These are phyloP conservation scores for Cygnus buccinator DNA, from an alignment of 2,113 vertebrate genomes.

Conservation along the genomic window DNA sequence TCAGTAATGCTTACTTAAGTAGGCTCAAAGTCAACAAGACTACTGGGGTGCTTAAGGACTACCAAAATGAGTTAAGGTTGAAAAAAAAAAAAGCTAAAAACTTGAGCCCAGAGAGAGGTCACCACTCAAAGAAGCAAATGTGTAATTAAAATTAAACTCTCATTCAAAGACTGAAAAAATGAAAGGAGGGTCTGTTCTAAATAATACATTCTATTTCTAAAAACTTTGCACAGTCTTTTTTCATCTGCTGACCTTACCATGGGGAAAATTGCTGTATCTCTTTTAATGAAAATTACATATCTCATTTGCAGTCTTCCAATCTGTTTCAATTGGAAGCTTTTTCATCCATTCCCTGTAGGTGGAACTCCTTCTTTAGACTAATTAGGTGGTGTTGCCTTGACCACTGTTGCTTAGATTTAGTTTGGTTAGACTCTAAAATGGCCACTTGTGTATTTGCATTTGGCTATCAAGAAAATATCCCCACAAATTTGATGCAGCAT, in stretches of 20 bases:
- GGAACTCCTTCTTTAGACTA: constrained; percentile 36
- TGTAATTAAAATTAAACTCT: constrained; percentile 13
- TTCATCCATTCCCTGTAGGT: constrained; percentile 45
- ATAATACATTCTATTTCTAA: constrained; percentile 36
- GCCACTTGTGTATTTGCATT: constrained; percentile 28
- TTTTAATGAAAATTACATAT: constrained; percentile 53
- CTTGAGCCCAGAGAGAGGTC: neutral
- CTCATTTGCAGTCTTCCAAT: constrained; percentile 39
- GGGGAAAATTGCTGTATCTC: constrained; percentile 23
- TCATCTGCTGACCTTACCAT: constrained; percentile 44
- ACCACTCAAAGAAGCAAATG: constrained; percentile 3
- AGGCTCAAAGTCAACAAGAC: neutral
- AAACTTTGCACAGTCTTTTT: constrained; percentile 35
- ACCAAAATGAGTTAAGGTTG: neutral
- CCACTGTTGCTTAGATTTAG: constrained; percentile 49
- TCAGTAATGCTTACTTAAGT: neutral
- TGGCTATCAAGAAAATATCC: constrained; percentile 15
- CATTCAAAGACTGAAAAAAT: constrained; percentile 2
- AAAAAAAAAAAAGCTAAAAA: neutral
- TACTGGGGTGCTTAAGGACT: neutral
- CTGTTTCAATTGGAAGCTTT: constrained; percentile 35
- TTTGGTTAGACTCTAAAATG: constrained; percentile 57
- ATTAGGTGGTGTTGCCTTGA: constrained; percentile 67
- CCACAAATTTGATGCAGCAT: constrained; percentile 38
- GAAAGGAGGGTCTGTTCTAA: constrained; percentile 10